Percentiles rank a stretch among this genome's conserved stretches.
Evolutionary conservation across 2,797 vertebrate genomes (phyloP).

Genomic region (Lithobates sylvaticus): DNA sequence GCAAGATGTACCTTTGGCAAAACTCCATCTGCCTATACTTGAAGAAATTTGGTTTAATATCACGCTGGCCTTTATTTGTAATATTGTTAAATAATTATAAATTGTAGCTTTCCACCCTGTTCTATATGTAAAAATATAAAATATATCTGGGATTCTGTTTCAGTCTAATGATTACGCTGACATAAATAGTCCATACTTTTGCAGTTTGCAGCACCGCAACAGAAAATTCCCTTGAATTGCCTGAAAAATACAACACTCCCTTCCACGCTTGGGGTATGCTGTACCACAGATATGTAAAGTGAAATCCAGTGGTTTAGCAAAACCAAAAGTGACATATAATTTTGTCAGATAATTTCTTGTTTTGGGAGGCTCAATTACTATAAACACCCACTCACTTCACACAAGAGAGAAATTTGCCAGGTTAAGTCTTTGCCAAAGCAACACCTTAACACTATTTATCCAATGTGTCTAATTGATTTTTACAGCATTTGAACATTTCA

Average conservation of each 20-base stretch:
- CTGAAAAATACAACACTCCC: not conserved
- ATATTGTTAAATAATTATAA: not conserved
- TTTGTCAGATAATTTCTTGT: conserved; percentile 9
- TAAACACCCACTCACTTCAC: conserved; percentile 22
- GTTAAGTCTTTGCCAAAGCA: not conserved
- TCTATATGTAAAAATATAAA: not conserved
- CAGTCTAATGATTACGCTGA: not conserved
- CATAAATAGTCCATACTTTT: not conserved
- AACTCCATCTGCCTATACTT: too few species aligned
- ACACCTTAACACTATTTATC: conserved; percentile 11
- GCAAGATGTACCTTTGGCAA: too few species aligned
- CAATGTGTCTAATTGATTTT: not conserved
- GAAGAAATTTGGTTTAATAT: too few species aligned
- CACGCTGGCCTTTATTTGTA: too few species aligned
- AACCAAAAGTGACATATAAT: conserved; percentile 18
- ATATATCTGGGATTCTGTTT: not conserved
- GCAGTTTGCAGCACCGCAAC: not conserved
- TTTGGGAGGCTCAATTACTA: conserved; percentile 9
- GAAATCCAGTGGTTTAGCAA: conserved; percentile 7
- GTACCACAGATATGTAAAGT: conserved; percentile 1
- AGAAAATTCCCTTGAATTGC: not conserved
- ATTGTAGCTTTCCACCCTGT: not conserved
- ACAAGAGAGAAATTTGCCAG: conserved; percentile 12
- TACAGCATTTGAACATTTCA: conserved; percentile 3
- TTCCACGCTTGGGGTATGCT: not conserved